These are phyloP conservation scores for Steinernema carpocapsae DNA, from an alignment of 2,888 invertebrate genomes.

Conservation along the genomic window DNA sequence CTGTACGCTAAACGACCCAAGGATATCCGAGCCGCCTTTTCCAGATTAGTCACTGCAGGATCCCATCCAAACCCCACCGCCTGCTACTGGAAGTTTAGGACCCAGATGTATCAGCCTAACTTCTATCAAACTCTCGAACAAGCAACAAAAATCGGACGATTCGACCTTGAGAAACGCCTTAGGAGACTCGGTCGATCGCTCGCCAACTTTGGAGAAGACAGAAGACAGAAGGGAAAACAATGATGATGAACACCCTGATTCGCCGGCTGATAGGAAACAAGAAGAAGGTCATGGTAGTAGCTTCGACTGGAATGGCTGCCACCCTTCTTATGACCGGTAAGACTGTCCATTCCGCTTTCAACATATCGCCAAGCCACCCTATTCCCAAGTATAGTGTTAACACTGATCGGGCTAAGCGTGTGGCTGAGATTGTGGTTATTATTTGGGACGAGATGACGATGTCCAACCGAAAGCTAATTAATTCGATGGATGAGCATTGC, in stretches of 20 bases:
- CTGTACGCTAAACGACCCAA: neutral
- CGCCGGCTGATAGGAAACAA: neutral
- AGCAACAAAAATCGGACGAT: neutral
- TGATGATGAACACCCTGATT: neutral
- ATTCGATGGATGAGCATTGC: neutral
- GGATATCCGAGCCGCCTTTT: neutral
- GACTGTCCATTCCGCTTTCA: conserved; percentile 3
- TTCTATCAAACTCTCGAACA: neutral
- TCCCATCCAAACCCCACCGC: neutral
- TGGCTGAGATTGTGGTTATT: neutral
- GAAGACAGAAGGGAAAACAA: neutral
- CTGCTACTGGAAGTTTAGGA: neutral
- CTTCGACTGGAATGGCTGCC: neutral
- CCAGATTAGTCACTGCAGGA: neutral
- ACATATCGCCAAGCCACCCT: neutral
- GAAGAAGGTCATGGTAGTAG: neutral
- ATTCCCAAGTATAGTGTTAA: neutral
- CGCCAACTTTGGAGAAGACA: neutral
- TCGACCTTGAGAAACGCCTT: neutral
- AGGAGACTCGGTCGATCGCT: neutral
- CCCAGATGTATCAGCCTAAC: neutral
- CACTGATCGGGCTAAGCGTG: neutral
- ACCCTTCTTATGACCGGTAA: neutral
- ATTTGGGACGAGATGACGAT: neutral
- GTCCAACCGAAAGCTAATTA: neutral